Percentiles rank a stretch among this genome's conserved stretches.
phyloP scores from a whole-genome alignment of 2,797 vertebrate species.

The Champsocephalus esox region DNA sequence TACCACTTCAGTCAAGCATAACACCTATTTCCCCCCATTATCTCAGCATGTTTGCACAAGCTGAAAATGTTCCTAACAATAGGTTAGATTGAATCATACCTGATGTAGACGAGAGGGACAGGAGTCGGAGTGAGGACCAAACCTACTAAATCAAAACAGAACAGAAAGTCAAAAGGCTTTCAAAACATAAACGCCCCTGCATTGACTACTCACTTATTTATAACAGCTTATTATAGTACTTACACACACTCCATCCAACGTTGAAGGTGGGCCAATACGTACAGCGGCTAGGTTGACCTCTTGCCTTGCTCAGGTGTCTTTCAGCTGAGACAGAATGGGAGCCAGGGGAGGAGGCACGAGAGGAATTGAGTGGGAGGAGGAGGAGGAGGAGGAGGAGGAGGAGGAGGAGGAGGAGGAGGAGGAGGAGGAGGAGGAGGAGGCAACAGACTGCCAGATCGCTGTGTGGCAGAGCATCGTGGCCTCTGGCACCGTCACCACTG shows the following conservation, averaged over 20 bases:
- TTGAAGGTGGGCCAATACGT: conserved; percentile 36
- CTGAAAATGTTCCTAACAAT: not conserved
- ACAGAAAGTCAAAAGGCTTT: conserved; percentile 30
- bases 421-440: not conserved
- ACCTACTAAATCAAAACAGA: conserved; percentile 25
- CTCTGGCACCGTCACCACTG: conserved; percentile 67
- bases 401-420: too few relatives aligned
- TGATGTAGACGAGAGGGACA: conserved; percentile 4
- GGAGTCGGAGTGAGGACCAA: not conserved
- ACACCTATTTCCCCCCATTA: not conserved
- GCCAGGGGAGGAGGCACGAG: not conserved
- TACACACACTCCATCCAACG: conserved; percentile 21
- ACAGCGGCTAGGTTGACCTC: conserved; percentile 56
- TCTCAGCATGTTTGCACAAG: not conserved
- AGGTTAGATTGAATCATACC: not conserved
- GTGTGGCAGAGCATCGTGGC: conserved; percentile 64
- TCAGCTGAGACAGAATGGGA: conserved; percentile 54
- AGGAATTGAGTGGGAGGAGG: not conserved
- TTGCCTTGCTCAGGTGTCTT: conserved; percentile 64
- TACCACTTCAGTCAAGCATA: not conserved
- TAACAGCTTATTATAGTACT: too few relatives aligned
- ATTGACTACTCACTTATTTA: not conserved
- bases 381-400: too few relatives aligned
- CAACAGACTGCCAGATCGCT: conserved; percentile 67
- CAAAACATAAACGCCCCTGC: conserved; percentile 25